Evolutionary conservation across 2,888 invertebrate species (phyloP), one percentile per base, ranked within the genome.

Genomic region (Tryphoninae sp.): DNA sequence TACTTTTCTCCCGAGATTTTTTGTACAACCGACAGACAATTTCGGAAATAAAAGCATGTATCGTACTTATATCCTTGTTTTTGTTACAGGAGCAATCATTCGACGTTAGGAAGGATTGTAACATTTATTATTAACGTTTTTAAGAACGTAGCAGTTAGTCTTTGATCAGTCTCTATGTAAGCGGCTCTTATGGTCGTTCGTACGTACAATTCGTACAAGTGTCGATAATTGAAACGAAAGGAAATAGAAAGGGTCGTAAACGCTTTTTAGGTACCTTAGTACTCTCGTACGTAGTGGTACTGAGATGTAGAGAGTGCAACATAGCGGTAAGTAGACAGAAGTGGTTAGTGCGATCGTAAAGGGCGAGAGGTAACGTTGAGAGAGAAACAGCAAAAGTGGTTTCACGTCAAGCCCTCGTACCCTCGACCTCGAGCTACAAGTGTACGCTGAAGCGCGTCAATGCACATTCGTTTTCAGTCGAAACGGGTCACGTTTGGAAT

Each of bases 391-490:
- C 33, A 59, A 67, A 58, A 64, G 79, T 40, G 40, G 45, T 23
- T 55, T 65, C 40, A 22, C 59, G 22, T 64, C 62, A 58, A 64
- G 67, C 51, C 64, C 51, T 13, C 33, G 45, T 7, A 62, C 59
- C 73, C 73, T 69, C 81, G 78, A 78, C 78, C 81, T 78, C 81
- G 78, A 81, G 81, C 81, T 69, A 81, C 81, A 81, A 81, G 81
- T 81, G 81, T 78, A 26, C n/a, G 69, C 53, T 75, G 59, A 81
- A 81, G 69, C 78, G 81, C 78, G 81, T 81, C 78, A 71, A 78
- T 81, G 74, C 74, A 69, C 74, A 65, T 71, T 81, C 33, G 74
- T 74, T 71, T 71, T 75, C 69, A 11, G 40, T n/a, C 59, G 40
- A 65, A 49, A 6, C 49, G 53, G 65, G 64, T 64, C 74, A 23